A percentile compares a stretch with the other conserved stretches of the same genome.
phyloP scores from a whole-genome alignment of 2,888 invertebrate species.

The Ophion obscuratus region DNA sequence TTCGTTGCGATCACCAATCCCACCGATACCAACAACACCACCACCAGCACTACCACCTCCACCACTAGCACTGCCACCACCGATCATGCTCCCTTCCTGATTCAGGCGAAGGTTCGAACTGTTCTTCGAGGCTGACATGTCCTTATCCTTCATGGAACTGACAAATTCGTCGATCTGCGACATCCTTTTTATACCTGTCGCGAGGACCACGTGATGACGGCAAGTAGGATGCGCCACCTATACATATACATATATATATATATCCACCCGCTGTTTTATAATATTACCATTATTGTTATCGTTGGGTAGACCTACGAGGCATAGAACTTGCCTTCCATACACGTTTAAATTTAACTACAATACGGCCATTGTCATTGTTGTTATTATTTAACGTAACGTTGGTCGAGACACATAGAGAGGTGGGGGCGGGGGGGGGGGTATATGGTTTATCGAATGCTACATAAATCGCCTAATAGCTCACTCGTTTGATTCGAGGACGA shows the following conservation, averaged over 20 bases:
- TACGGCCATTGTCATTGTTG: constrained; percentile 47
- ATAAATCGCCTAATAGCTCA: constrained; percentile 63
- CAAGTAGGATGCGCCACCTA: constrained; percentile 58
- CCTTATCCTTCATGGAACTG: constrained; percentile 79
- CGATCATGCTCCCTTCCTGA: constrained; percentile 80
- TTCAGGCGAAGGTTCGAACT: constrained; percentile 78
- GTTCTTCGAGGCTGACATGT: constrained; percentile 81
- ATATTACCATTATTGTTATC: constrained; percentile 47
- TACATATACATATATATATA: constrained; percentile 15
- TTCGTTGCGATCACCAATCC: constrained; percentile 80
- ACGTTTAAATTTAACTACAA: constrained; percentile 26
- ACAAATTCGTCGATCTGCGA: constrained; percentile 75
- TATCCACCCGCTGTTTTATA: constrained; percentile 39
- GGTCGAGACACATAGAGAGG: not conserved
- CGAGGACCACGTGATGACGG: constrained; percentile 42
- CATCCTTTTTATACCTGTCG: constrained; percentile 79
- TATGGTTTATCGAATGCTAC: constrained; percentile 52
- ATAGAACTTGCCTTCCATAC: constrained; percentile 10
- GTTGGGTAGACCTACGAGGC: constrained; percentile 2
- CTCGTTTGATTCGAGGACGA: constrained; percentile 67
- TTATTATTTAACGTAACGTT: constrained; percentile 43
- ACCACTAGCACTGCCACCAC: constrained; percentile 74
- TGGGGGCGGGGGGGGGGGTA: not conserved
- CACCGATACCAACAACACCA: constrained; percentile 81
- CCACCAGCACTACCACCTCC: constrained; percentile 82